A percentile compares a stretch with the other conserved stretches of the same genome.
Conservation (phyloP, 1,140 invertebrate species). For the Bombus picipes region DNA sequence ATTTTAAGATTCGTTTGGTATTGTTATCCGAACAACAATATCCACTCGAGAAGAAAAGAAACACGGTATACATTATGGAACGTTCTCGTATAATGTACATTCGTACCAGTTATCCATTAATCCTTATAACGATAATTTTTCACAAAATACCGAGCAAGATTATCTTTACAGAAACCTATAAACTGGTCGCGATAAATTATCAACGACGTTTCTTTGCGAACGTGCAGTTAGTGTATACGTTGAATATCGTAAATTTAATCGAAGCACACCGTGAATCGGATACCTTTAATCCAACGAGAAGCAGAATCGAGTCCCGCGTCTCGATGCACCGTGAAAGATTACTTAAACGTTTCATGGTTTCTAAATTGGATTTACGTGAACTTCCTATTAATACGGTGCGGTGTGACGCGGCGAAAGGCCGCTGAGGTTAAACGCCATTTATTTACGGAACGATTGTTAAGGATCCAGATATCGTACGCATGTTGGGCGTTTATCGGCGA, state of each 20-base stretch:
- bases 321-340: background rate
- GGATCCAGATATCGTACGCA: background rate
- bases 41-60: background rate
- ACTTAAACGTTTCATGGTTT: background rate
- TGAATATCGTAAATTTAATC: constrained; percentile 12
- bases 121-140: background rate
- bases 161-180: background rate
- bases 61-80: background rate
- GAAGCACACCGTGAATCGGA: background rate
- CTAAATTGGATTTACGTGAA: constrained; percentile 31
- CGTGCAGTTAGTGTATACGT: background rate
- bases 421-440: background rate
- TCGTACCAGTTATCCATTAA: background rate
- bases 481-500: constrained; percentile 15
- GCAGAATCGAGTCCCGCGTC: background rate
- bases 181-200: background rate
- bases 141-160: background rate
- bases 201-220: background rate
- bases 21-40: background rate
- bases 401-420: background rate
- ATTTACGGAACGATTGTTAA: constrained; percentile 23
- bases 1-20: background rate
- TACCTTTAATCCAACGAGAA: no score
- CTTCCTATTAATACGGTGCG: background rate
- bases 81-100: background rate